Evolutionary conservation across 2,113 vertebrate genomes (phyloP), one percentile per base, ranked within the genome.

Genomic region (Onychorhynchus coronatus): DNA sequence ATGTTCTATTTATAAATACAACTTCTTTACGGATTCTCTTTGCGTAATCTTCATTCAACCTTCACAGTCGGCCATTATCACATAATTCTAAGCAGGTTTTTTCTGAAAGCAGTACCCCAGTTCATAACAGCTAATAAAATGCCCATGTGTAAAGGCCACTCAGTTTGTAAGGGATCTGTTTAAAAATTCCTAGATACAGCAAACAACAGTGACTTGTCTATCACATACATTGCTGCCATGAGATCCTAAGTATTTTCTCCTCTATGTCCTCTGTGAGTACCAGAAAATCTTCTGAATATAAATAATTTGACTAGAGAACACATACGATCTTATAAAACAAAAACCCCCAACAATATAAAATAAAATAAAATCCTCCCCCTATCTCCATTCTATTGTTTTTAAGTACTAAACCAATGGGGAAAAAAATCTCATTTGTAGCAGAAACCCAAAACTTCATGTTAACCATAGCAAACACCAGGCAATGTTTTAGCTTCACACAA

Each of bases 1-100:
- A 86, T 78, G 76, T 91, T 85, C 91, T 85, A 86, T 93, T 96
- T 93, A 92, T 87, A 91, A 94, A 93, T 56, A 63, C 52, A 90
- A 78, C 50, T 91, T 85, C 65, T 91, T 96, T 95, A 95, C 78
- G 74, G 91, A 93, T 67, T 86, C 70, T 91, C 56, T 91, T 92
- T 78, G 82, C 65, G 81, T 77, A 88, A 95, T 80, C 78, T 85
- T 83, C 86, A 77, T 89, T 81, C 84, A 96, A 92, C 63, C 65
- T 77, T 77, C 88, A 70, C 41, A 87, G 56, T 5, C 86, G 85
- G 67, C 33, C 65, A 85, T 73, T 93, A 62, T 49, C 76, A 85
- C 30, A 52, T 67, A 94, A 94, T 5, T 8, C 82, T 58, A 88
- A 70, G 49, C 73, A 91, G 7, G 8, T 52, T 94, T 94, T 89